Base-by-base conservation (phyloP, 2,888 invertebrate genomes). In the Nezara viridula region DNA sequence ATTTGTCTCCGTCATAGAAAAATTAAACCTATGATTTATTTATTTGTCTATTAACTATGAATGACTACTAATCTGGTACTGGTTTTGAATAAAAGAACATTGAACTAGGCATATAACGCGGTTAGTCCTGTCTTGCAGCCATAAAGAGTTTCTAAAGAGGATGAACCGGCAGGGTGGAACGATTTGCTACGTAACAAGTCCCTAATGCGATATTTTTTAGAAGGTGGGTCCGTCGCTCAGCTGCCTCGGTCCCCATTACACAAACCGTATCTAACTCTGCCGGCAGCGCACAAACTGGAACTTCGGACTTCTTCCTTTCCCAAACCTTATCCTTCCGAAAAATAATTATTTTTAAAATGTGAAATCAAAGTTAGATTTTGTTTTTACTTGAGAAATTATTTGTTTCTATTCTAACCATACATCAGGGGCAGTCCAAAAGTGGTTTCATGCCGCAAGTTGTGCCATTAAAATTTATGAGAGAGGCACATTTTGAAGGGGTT, bases 261-360 rank as follows among this genome's bases (percentile, higher is more conserved):
- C 66, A 73, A 73, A 73, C 66, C 66, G 66, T 73, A 73, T 73
- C 66, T 73, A 73, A 73, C 66, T 19, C 66, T 32, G 66, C 16
- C 66, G 66, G 32, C 19, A 37, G 19, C 32, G 32, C 32, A 73
- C 19, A 7, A 3, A 37, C 32, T 73, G 66, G 66, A 73, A 73
- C 66, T 73, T 37, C 9, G 32, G 0, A 21, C 66, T 73, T 73
- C 66, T 73, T 73, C 66, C 66, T 73, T 37, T 27, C 37, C 19
- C 32, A 73, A 37, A 73, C 2, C 66, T 37, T 73, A 19, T 19
- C 7, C 66, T 73, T 73, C 66, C 66, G 66, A 73, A 73, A 37
- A 73, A 32, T 73, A 32, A 12, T 66, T 66, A 21, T 32, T 73
- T 73, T 37, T 73, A 27, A 10, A 27, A 27, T 55, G n/a, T 27